These are phyloP conservation scores for Hypselothyrea guttata DNA, from an alignment of 2,888 invertebrate genomes.

Conservation along the genomic window DNA sequence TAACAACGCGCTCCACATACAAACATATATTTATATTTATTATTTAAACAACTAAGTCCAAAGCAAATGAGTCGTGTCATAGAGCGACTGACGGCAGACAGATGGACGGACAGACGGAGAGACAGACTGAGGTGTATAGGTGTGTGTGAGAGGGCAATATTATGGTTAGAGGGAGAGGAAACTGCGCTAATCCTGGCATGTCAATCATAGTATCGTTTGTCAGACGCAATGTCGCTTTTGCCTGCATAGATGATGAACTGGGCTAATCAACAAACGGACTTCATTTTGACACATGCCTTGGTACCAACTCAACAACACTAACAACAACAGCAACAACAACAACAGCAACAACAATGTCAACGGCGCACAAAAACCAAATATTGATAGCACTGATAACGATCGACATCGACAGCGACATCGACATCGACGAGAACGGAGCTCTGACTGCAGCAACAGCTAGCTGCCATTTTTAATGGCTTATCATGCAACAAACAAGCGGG, in stretches of 20 bases:
- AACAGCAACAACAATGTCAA: constrained; percentile 21
- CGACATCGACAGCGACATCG: constrained; percentile 41
- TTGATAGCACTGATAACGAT: constrained; percentile 67
- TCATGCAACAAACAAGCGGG: constrained; percentile 49
- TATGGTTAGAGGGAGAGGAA: constrained; percentile 10
- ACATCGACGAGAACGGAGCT: constrained; percentile 27
- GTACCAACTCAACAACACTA: constrained; percentile 1
- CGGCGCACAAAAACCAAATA: constrained; percentile 59
- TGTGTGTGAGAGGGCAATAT: constrained; percentile 1
- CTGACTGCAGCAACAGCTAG: constrained; percentile 55
- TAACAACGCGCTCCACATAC: constrained; percentile 13
- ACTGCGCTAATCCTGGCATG: constrained; percentile 67
- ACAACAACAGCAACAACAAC: constrained; percentile 17
- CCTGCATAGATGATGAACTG: constrained; percentile 45
- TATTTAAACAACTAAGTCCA: constrained; percentile 68
- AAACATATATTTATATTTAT: constrained; percentile 12
- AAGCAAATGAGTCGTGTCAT: constrained; percentile 55
- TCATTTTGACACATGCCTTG: constrained; percentile 69
- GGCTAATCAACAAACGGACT: constrained; percentile 51
- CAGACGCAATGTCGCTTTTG: constrained; percentile 51
- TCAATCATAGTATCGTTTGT: constrained; percentile 60
- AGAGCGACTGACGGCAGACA: neutral
- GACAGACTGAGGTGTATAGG: too few relatives aligned
- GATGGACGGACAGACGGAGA: neutral
- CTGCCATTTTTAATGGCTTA: constrained; percentile 75